These are phyloP conservation scores for Linyphia triangularis DNA, from an alignment of 2,888 invertebrate species.

Conservation along the genomic window DNA sequence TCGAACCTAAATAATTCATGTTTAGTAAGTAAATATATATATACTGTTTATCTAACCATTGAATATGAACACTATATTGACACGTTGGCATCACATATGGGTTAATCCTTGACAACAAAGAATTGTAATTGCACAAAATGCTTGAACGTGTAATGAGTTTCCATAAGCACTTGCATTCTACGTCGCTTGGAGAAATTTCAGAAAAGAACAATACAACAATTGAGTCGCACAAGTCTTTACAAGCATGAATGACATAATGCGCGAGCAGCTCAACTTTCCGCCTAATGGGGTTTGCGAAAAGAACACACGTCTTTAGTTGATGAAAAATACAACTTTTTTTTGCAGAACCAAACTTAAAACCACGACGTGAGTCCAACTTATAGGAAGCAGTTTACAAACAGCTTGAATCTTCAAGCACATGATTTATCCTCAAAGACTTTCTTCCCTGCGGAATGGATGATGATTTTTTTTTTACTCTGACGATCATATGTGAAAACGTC, in stretches of 20 bases:
- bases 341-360: slow-evolving; percentile 30
- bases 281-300: not conserved
- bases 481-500: not conserved
- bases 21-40: no score
- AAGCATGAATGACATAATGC: not conserved
- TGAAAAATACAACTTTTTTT: slow-evolving; percentile 30
- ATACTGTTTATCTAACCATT: no score
- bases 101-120: slow-evolving; percentile 11
- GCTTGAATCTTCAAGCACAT: not conserved
- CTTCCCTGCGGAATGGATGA: not conserved
- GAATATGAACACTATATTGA: not conserved
- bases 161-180: slow-evolving; percentile 26
- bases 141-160: slow-evolving; percentile 1
- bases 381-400: slow-evolving; percentile 30
- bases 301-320: not conserved
- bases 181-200: slow-evolving; percentile 22
- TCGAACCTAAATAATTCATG: no score
- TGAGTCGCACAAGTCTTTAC: not conserved
- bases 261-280: not conserved
- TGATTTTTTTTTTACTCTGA: no score
- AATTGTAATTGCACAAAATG: not conserved
- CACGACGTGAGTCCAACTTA: slow-evolving; percentile 5
- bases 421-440: not conserved
- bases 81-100: not conserved
- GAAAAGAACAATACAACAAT: not conserved